These are phyloP conservation scores for Otus scops DNA, from an alignment of 2,797 vertebrate genomes.

Conservation along the genomic window DNA sequence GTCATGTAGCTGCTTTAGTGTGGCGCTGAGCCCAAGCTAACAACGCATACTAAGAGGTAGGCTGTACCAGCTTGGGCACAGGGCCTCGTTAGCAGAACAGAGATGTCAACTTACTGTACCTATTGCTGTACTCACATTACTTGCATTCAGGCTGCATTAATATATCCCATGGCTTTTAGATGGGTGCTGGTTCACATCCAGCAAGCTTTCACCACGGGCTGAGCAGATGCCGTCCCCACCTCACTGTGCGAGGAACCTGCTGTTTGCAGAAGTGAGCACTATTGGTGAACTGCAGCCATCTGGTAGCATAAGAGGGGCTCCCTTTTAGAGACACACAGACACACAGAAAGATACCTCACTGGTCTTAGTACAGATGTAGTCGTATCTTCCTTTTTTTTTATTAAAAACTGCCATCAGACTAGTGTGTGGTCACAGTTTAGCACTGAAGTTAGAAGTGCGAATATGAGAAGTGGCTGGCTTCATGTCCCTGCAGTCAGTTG, in stretches of 20 bases:
- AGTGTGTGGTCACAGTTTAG: not conserved
- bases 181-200: not conserved
- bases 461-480: not conserved
- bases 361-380: not conserved
- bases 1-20: not conserved
- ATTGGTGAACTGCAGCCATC: not conserved
- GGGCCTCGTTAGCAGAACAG: not conserved
- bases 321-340: not conserved
- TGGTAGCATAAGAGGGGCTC: not conserved
- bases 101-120: not conserved
- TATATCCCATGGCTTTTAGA: not conserved
- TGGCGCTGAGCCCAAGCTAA: not conserved
- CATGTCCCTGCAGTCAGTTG: not conserved
- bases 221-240: fast-evolving
- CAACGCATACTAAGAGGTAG: fast-evolving
- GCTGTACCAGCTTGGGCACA: not conserved
- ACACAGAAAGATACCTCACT: not conserved
- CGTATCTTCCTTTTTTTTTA: not conserved
- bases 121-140: fast-evolving
- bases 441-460: not conserved
- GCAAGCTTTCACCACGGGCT: not conserved
- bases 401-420: not conserved
- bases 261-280: not conserved
- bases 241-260: fast-evolving
- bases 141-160: not conserved